Evolutionary conservation across 2,888 invertebrate species (phyloP).

Genomic region (Drosophila rubida): DNA sequence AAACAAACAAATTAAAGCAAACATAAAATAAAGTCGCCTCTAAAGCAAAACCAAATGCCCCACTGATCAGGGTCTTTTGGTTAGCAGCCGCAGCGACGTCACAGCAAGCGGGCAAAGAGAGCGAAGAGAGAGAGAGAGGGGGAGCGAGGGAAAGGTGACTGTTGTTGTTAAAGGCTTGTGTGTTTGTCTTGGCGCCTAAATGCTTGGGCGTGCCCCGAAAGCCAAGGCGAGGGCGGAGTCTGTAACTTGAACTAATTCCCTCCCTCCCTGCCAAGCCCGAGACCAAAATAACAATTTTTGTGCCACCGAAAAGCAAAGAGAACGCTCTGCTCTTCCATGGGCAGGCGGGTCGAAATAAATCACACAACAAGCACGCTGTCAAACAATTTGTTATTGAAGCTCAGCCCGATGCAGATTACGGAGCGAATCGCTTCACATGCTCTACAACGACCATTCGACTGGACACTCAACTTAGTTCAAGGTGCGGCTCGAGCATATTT

Average conservation of each 20-base stretch:
- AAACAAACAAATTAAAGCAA: constrained; percentile 75
- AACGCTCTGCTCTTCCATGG: neutral
- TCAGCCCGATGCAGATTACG: constrained; percentile 26
- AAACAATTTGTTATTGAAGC: constrained; percentile 43
- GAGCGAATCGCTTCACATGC: constrained; percentile 6
- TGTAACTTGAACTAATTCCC: constrained; percentile 60
- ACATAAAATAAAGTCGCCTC: constrained; percentile 58
- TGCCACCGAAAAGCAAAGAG: constrained; percentile 1
- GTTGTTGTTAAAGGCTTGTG: constrained; percentile 11
- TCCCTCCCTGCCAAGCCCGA: constrained; percentile 7
- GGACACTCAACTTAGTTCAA: constrained; percentile 1
- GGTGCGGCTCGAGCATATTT: neutral
- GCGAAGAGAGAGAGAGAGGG: too few species aligned
- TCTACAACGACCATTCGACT: neutral
- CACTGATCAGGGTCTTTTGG: constrained; percentile 19
- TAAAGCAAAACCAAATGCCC: constrained; percentile 48
- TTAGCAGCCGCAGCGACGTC: neutral
- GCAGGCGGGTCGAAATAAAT: constrained; percentile 28
- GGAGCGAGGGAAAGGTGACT: neutral
- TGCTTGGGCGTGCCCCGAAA: constrained; percentile 24
- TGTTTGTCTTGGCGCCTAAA: constrained; percentile 37
- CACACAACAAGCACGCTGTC: constrained; percentile 47
- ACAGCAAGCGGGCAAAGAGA: neutral
- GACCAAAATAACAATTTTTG: constrained; percentile 53
- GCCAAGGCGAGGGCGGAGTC: constrained; percentile 18